Evolutionary conservation across 2,797 vertebrate species (phyloP), one percentile per base, ranked within the genome.

Genomic region (Chelon auratus): DNA sequence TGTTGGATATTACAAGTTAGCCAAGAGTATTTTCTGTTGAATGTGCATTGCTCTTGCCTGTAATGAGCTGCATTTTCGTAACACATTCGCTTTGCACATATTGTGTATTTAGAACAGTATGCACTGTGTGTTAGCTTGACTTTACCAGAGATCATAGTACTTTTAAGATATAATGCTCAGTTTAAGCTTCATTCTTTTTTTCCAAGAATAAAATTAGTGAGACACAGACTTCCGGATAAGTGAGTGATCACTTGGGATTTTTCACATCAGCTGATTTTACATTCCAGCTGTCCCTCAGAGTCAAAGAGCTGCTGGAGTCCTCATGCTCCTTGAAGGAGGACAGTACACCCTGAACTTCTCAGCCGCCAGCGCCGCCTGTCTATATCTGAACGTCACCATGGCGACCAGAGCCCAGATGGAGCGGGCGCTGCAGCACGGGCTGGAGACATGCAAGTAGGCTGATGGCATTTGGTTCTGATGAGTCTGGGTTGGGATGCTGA

Each of bases 361-460:
- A 0, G 59, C 75, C 9, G 93, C 92, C 18, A 26, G 9, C 36
- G 85, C 61, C 0, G 88, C 90, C 57, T 95, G 94, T 42, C 54
- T 57, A 0, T 62, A 8, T 54, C 78, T 90, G 22, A 80, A 89
- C n/a, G 82, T 76, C 68, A 88, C 87, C 66, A 88, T 95, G 2
- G 94, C 94, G 0, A 90, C 90, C 5, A 53, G 0, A 17, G 62
- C n/a, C 26, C 93, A 94, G 60, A 68, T 95, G 74, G 56, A 90
- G 50, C 67, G 15, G 14, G 94, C 93, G 0, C 0, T 87, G 0
- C 66, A 39, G 51, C 58, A 24, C 0, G 93, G 94, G 4, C 85
- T 95, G 68, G 77, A 95, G 81, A 92, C 82, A 0, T 95, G 94
- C 94, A 94, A 90, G 94, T 95, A 91, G n/a, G 83, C 39, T 8